phyloP scores from a whole-genome alignment of 2,113 vertebrate genomes.

The Struthidea cinerea region DNA sequence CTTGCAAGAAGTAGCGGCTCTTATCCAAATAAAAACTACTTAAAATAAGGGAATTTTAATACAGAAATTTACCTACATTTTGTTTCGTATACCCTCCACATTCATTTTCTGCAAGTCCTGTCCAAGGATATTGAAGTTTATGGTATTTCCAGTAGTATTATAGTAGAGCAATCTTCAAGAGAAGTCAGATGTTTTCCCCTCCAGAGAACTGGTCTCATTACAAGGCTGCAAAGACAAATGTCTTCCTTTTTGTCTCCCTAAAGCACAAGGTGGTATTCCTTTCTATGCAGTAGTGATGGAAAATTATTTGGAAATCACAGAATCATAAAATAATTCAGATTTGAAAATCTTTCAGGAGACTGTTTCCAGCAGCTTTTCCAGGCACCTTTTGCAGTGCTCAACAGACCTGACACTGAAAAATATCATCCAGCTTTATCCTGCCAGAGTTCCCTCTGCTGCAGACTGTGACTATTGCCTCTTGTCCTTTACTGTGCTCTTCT shows the following conservation, averaged over 20 bases:
- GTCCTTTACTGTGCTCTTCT: not conserved
- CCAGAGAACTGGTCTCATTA: not conserved
- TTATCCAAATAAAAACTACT: not conserved
- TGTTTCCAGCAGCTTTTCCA: not conserved
- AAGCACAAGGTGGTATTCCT: not conserved
- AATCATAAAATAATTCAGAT: not conserved
- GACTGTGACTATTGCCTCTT: not conserved
- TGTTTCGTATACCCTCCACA: not conserved
- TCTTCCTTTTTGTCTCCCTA: not conserved
- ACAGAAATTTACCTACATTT: not conserved
- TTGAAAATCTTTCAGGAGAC: not conserved
- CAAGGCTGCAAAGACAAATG: not conserved
- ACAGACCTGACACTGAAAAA: not conserved
- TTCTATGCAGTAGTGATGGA: not conserved
- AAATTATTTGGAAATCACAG: not conserved
- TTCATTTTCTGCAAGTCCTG: not conserved
- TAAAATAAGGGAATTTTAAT: not conserved
- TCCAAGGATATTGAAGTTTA: not conserved
- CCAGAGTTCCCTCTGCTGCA: not conserved
- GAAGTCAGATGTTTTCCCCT: not conserved
- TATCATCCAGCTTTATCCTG: not conserved
- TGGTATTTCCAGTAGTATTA: not conserved
- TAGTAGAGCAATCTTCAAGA: not conserved
- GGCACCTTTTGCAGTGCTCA: not conserved
- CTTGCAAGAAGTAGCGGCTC: not conserved